Percentiles rank a stretch among this genome's conserved stretches.
Conservation (phyloP, 2,113 vertebrate species). For the Taxidea taxus region DNA sequence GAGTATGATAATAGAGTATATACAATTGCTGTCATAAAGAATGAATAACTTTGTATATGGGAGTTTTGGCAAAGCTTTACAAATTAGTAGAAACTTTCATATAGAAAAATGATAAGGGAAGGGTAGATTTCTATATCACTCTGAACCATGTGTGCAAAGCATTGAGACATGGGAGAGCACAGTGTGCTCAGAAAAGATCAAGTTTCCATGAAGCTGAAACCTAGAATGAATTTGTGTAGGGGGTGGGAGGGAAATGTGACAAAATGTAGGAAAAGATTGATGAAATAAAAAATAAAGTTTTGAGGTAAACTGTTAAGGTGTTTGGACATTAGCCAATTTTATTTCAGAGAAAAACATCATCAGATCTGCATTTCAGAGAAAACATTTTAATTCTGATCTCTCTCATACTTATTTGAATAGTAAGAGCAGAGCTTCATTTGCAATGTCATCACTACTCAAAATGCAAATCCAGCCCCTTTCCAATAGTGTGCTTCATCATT, state of each 20-base stretch:
- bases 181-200: neutral
- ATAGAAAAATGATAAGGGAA: neutral
- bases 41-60: neutral
- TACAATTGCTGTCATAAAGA: neutral
- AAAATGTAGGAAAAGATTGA: neutral
- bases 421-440: neutral
- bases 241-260: neutral
- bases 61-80: slow-evolving; percentile 6
- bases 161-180: neutral
- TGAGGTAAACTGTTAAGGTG: neutral
- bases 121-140: neutral
- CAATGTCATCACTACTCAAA: neutral
- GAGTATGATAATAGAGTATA: neutral
- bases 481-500: neutral
- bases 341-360: neutral
- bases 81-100: neutral
- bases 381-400: neutral
- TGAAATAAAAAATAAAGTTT: neutral
- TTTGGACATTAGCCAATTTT: neutral
- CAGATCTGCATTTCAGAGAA: slow-evolving; percentile 5
- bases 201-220: neutral
- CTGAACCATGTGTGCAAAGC: neutral
- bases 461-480: neutral
- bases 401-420: neutral
- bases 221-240: neutral